Percentiles rank a stretch among this genome's conserved stretches.
These are phyloP conservation scores for Exocentrus adspersus DNA, from an alignment of 2,888 invertebrate genomes.

Conservation along the genomic window DNA sequence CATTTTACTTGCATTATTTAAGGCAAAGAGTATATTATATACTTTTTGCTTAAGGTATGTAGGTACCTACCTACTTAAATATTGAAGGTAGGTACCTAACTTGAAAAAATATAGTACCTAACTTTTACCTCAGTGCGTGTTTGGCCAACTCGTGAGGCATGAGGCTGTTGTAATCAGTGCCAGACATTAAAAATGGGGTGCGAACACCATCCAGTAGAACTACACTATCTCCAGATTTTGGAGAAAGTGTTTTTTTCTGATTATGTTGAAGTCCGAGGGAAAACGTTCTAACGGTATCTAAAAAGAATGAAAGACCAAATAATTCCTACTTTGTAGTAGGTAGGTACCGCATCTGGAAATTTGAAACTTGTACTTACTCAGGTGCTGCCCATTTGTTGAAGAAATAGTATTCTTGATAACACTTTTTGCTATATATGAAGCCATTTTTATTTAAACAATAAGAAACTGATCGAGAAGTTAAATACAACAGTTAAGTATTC, in stretches of 20 bases:
- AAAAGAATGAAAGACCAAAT: no score
- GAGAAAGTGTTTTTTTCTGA: constrained; percentile 68
- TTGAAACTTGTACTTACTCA: constrained; percentile 37
- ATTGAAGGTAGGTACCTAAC: no score
- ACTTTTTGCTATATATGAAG: constrained; percentile 53
- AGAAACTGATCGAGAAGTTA: no score
- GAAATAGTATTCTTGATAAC: constrained; percentile 42
- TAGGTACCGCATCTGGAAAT: constrained; percentile 24
- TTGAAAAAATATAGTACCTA: not conserved
- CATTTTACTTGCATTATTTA: no score
- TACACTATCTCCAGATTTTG: constrained; percentile 82
- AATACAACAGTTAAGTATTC: no score
- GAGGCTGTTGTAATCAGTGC: constrained; percentile 91
- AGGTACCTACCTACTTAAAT: no score
- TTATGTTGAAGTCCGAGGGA: constrained; percentile 67
- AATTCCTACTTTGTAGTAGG: no score
- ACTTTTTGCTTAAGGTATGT: no score
- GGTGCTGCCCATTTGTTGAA: constrained; percentile 47
- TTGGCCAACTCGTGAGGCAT: constrained; percentile 97
- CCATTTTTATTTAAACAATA: constrained; percentile 53
- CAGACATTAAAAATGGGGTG: constrained; percentile 94
- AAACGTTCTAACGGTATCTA: constrained; percentile 67
- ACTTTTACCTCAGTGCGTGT: constrained; percentile 83
- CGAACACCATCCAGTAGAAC: constrained; percentile 97
- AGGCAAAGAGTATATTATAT: no score